Evolutionary conservation across 2,888 invertebrate species (phyloP), one percentile per base, ranked within the genome.

Genomic region (Lasioglossum malachurum): DNA sequence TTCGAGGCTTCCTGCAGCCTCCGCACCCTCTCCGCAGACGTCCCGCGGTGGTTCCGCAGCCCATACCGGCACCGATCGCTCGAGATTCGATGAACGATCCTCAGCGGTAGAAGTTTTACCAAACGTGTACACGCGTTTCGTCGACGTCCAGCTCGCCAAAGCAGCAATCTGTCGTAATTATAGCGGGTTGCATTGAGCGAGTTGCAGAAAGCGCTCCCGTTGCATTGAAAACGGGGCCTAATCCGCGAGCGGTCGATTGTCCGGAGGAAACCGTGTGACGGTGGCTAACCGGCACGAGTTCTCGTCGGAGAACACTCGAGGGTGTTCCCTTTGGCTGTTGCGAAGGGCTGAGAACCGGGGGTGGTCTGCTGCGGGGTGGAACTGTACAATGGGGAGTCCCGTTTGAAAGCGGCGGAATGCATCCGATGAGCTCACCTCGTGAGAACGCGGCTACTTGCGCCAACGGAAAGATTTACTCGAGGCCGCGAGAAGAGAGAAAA

Each of bases 381-480:
- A 67, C 78, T n/a, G 83, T 87, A 89, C 90, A 89, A 88, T 88
- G 90, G 83, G 44, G 71, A 75, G 79, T 67, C 80, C 74, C 46
- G 87, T 86, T 87, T 86, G 84, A 87, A 90, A 88, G 89, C 72
- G 46, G 31, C 38, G 82, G 86, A 87, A 89, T 83, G 88, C 89
- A 86, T 89, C 85, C 86, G 84, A 87, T 73, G 86, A 83, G 75
- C 80, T 80, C 75, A 73, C 60, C 81, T 78, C 83, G 78, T 78
- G 86, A 86, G 83, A 91, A 88, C 82, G 82, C 82, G 82, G 83
- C 86, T 84, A 88, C 86, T 83, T 83, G 79, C 75, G 73, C 27
- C 74, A n/a, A 82, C 46, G 80, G 78, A 78, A 86, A 73, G 81
- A 89, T 89, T 85, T 89, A 89, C 89, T 89, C 78, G 35, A 41